Percentiles rank a stretch among this genome's conserved stretches.
These are phyloP conservation scores for Centropus bengalensis DNA, from an alignment of 2,113 vertebrate species.

Conservation along the genomic window DNA sequence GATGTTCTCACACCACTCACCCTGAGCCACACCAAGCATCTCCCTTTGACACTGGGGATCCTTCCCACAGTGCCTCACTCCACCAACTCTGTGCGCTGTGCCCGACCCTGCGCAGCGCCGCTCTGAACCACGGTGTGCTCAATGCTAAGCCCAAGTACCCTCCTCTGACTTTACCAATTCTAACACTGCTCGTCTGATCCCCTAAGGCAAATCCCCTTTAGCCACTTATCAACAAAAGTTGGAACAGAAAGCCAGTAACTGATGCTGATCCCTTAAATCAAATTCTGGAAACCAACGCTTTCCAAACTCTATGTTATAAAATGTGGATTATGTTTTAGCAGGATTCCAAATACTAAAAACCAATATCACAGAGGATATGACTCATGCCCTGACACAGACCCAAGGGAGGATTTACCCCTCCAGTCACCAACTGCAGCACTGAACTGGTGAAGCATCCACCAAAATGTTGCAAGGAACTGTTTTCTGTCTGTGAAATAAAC, in stretches of 20 bases:
- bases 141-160: not conserved
- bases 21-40: not conserved
- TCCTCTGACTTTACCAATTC: not conserved
- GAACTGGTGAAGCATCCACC: not conserved
- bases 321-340: not conserved
- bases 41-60: not conserved
- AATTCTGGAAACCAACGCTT: not conserved
- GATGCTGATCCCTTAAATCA: conserved; percentile 15
- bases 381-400: not conserved
- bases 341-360: not conserved
- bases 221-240: not conserved
- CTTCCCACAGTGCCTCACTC: not conserved
- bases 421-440: not conserved
- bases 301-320: not conserved
- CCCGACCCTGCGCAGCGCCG: not conserved
- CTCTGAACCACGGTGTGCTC: not conserved
- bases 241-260: not conserved
- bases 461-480: not conserved
- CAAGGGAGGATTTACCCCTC: not conserved
- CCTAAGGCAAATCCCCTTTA: conserved; percentile 23
- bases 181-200: not conserved
- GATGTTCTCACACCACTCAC: not conserved
- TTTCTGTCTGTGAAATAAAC: not conserved
- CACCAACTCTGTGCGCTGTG: not conserved
- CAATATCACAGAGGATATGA: not conserved